These are phyloP conservation scores for Siniperca chuatsi DNA, from an alignment of 2,113 vertebrate genomes.

Conservation along the genomic window DNA sequence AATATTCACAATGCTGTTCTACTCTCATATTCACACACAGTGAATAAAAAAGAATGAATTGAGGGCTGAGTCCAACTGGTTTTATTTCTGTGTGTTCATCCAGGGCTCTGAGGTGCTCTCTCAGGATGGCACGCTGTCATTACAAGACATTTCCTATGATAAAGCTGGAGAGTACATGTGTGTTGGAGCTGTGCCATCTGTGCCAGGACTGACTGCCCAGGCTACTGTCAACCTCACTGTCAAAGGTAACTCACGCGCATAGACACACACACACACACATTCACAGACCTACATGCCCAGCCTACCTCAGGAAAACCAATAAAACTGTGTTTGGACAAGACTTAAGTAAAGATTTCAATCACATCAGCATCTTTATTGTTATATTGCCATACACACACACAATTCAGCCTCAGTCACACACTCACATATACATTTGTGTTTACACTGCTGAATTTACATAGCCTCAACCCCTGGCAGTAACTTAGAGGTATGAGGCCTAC, in stretches of 20 bases:
- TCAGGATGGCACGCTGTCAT: conserved; percentile 66
- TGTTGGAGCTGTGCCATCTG: conserved; percentile 80
- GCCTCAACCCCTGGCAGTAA: not conserved
- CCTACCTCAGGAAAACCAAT: not conserved
- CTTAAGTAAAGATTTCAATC: not conserved
- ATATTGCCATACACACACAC: not conserved
- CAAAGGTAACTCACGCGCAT: conserved; percentile 80
- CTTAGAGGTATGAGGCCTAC: not conserved
- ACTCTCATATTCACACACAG: conserved; percentile 8
- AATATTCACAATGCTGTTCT: conserved; percentile 26
- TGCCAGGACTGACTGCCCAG: conserved; percentile 82
- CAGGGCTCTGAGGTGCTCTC: conserved; percentile 79
- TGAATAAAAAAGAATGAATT: not conserved
- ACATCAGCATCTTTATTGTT: not conserved
- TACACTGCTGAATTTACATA: not conserved
- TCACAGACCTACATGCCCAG: not conserved
- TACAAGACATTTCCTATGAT: conserved; percentile 73
- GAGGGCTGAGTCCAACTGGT: not conserved
- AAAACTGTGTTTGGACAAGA: not conserved
- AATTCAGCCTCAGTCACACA: not conserved
- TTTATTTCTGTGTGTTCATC: conserved; percentile 45
- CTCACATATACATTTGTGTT: not conserved
- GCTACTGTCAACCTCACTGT: conserved; percentile 82
- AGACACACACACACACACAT: conserved; percentile 11
- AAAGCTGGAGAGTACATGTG: conserved; percentile 86